phyloP scores from a whole-genome alignment of 2,888 invertebrate species.

The Rugalucina vietnamica region DNA sequence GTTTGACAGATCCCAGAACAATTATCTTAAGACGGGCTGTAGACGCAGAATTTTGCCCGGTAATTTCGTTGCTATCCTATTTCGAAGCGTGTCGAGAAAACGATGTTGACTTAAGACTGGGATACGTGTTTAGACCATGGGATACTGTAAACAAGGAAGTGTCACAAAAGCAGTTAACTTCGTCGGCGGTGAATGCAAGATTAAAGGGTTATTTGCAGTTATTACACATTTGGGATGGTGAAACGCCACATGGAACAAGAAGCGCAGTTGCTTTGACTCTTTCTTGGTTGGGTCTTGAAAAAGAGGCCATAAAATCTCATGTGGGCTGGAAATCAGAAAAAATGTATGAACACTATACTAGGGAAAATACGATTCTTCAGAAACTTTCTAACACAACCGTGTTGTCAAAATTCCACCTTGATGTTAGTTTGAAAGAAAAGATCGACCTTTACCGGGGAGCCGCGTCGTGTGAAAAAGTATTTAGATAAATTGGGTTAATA shows the following conservation, averaged over 20 bases:
- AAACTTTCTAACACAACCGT: neutral
- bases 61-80: no score
- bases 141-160: no score
- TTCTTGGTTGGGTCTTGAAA: no score
- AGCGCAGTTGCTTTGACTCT: no score
- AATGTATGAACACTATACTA: neutral
- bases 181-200: no score
- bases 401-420: neutral
- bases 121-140: no score
- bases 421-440: neutral
- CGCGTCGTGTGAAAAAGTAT: neutral
- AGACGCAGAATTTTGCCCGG: neutral
- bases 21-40: neutral
- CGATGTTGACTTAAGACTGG: no score
- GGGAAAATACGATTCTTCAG: neutral
- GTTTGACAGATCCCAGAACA: neutral
- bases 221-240: no score
- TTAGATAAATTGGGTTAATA: neutral
- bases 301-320: conserved; percentile 4
- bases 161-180: no score
- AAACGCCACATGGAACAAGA: no score
- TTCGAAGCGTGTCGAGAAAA: no score
- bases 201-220: no score
- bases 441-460: neutral
- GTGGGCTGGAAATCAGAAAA: conserved; percentile 22